Evolutionary conservation across 2,113 vertebrate species (phyloP).

Genomic region (Pseudopodoces humilis): DNA sequence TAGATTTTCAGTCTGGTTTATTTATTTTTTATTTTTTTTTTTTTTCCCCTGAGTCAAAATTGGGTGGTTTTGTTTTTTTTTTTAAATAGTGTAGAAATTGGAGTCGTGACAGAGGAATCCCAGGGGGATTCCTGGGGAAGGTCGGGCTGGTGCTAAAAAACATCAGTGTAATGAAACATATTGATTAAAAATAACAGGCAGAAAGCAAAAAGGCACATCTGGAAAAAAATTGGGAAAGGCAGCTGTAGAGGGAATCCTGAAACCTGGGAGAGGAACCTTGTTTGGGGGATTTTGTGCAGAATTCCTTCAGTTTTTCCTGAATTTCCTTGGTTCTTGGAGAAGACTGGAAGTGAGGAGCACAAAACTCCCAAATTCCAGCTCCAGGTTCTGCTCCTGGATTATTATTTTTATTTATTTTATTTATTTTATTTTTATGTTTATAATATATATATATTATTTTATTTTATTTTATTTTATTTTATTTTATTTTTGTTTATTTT

Average conservation of each 20-base stretch:
- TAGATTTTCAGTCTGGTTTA: not conserved
- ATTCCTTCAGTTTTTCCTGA: not conserved
- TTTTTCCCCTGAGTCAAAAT: not conserved
- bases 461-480: no score
- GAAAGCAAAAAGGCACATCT: not conserved
- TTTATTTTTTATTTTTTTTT: no score
- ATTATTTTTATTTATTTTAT: not conserved
- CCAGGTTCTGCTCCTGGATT: no score
- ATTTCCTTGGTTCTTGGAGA: rapidly evolving
- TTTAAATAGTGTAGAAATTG: not conserved
- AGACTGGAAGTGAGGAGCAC: not conserved
- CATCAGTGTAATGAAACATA: rapidly evolving
- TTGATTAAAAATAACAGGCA: not conserved
- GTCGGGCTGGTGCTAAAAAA: not conserved
- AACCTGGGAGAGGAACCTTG: not conserved
- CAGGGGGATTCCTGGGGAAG: not conserved
- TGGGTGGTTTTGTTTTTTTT: rapidly evolving
- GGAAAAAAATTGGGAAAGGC: not conserved
- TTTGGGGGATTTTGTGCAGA: not conserved
- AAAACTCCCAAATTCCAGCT: not conserved
- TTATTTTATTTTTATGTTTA: no score
- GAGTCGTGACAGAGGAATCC: not conserved
- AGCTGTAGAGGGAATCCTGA: not conserved
- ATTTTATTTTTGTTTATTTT: no score
- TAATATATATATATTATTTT: no score